phyloP scores from a whole-genome alignment of 1,140 invertebrate genomes.

The Agrilus planipennis region DNA sequence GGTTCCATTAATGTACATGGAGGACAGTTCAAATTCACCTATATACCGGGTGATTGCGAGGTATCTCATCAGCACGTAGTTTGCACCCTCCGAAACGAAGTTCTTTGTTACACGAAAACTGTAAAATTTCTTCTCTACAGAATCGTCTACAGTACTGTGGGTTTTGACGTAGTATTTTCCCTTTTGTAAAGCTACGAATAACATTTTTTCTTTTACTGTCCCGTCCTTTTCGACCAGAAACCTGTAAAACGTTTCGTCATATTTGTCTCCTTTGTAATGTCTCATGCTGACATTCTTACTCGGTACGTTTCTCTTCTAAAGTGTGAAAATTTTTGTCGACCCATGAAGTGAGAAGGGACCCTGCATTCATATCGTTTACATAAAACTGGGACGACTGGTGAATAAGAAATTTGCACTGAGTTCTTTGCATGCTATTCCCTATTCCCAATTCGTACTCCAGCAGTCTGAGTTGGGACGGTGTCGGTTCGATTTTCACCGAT shows the following conservation, averaged over 20 bases:
- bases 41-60: constrained; percentile 40
- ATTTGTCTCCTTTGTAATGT: background rate
- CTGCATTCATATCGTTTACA: constrained; percentile 36
- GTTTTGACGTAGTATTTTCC: constrained; percentile 22
- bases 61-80: constrained; percentile 46
- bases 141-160: constrained; percentile 33
- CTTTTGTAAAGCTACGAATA: constrained; percentile 21
- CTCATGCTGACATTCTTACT: constrained; percentile 28
- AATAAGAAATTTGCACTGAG: constrained; percentile 34
- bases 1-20: constrained; percentile 43
- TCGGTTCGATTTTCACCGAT: no score
- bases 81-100: constrained; percentile 47
- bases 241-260: constrained; percentile 16
- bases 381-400: constrained; percentile 40
- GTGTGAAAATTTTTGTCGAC: constrained; percentile 42
- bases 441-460: no score
- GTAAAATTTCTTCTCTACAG: constrained; percentile 37
- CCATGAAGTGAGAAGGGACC: constrained; percentile 40
- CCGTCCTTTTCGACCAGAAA: constrained; percentile 32
- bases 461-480: no score
- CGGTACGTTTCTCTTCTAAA: constrained; percentile 42
- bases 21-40: constrained; percentile 40
- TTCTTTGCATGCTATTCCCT: no score
- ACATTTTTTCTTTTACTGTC: constrained; percentile 11
- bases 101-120: constrained; percentile 33